phyloP scores from a whole-genome alignment of 2,797 vertebrate genomes.

The Megalops cyprinoides region DNA sequence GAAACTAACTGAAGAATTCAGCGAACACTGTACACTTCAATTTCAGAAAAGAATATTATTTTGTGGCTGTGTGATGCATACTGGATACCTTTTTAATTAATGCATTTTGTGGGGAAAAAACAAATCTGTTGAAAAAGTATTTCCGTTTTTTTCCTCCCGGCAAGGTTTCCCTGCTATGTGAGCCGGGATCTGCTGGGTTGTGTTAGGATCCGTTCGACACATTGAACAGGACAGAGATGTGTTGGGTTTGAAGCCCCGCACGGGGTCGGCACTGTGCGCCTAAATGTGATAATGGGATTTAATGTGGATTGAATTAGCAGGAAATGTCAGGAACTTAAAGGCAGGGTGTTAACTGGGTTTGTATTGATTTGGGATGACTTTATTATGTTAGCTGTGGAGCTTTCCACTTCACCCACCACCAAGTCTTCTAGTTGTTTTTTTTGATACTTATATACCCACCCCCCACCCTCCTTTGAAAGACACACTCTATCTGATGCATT shows the following conservation, averaged over 20 bases:
- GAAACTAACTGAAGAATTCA: too few relatives aligned
- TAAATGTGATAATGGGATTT: slow-evolving; percentile 49
- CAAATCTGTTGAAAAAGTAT: too few relatives aligned
- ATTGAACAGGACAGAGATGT: slow-evolving; percentile 43
- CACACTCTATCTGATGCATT: slow-evolving; percentile 39
- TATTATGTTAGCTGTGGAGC: slow-evolving; percentile 38
- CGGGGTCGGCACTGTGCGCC: slow-evolving; percentile 31
- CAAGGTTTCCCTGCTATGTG: slow-evolving; percentile 28
- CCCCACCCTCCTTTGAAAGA: slow-evolving; percentile 24
- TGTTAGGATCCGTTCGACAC: slow-evolving; percentile 37
- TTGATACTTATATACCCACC: background rate
- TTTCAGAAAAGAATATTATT: background rate
- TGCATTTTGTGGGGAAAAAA: too few relatives aligned
- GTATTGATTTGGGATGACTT: slow-evolving; percentile 51
- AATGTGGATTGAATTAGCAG: slow-evolving; percentile 51
- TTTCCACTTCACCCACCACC: slow-evolving; percentile 39
- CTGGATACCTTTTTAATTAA: too few relatives aligned
- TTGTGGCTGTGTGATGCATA: background rate
- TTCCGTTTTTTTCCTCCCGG: too few relatives aligned
- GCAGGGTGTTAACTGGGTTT: slow-evolving; percentile 47
- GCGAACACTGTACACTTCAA: too few relatives aligned
- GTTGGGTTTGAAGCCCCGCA: slow-evolving; percentile 33
- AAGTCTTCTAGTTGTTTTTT: slow-evolving; percentile 34
- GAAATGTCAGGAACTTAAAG: slow-evolving; percentile 49
- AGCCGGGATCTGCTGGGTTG: slow-evolving; percentile 35